phyloP scores from a whole-genome alignment of 1,140 invertebrate species.

The Eumeta japonica region DNA sequence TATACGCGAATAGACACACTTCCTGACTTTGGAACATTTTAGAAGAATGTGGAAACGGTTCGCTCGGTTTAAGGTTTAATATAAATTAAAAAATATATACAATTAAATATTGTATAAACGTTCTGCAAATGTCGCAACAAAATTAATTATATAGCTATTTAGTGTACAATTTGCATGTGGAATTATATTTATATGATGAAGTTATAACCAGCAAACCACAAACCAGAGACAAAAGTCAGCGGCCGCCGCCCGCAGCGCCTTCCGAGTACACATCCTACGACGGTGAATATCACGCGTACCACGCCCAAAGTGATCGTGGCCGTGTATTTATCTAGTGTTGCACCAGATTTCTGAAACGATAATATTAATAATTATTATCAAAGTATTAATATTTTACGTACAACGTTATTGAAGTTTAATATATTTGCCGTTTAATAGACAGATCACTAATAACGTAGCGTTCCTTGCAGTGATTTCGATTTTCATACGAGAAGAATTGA shows the following conservation, averaged over 20 bases:
- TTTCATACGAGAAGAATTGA: too few species aligned
- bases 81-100: too few species aligned
- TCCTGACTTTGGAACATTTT: too few species aligned
- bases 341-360: constrained; percentile 58
- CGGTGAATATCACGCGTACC: constrained; percentile 62
- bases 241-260: constrained; percentile 64
- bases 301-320: constrained; percentile 70
- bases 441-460: too few species aligned
- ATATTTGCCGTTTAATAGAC: too few species aligned
- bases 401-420: too few species aligned
- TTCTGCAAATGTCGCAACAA: neutral
- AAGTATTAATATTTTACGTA: neutral
- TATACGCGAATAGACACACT: too few species aligned
- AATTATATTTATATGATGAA: neutral
- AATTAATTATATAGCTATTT: neutral
- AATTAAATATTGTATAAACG: too few species aligned
- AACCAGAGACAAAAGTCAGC: constrained; percentile 67
- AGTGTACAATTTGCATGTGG: neutral
- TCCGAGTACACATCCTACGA: constrained; percentile 63
- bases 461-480: too few species aligned
- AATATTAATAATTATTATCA: constrained; percentile 7
- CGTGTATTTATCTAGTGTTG: constrained; percentile 61
- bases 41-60: too few species aligned
- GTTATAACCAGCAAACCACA: neutral
- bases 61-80: too few species aligned